Evolutionary conservation across 2,797 vertebrate genomes (phyloP), one percentile per base, ranked within the genome.

Genomic region (Enteromius mattozi): DNA sequence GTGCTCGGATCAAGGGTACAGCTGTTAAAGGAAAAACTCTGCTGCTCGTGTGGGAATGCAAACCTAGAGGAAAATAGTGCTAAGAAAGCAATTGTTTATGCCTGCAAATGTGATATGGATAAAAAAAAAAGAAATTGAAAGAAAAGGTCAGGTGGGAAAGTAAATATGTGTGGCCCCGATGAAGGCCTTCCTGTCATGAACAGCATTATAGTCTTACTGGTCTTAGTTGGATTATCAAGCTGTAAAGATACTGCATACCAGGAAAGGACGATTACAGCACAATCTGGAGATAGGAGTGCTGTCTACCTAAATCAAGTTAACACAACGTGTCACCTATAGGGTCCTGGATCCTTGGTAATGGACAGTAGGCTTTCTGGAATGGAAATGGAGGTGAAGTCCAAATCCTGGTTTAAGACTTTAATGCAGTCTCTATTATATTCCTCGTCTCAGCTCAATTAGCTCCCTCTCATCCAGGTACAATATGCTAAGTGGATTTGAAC

Each of bases 181-280:
- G 54, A 12, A 77, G 35, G 33, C 14, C 49, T 70, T 80, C 13
- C 66, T 56, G 61, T 78, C 8, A 68, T 10, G 12, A 27, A 47
- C 61, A 68, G 72, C 27, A 78, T 84, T 84, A 84, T 59, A 37
- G 82, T 70, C 82, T 78, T 61, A 84, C 6, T 61, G n/a, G 51
- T 70, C 6, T 84, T 71, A 71, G 27, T 12, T 61, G 49, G 83
- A 71, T 78, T 79, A 71, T 40, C 68, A 79, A 47, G 37, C 51
- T n/a, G 13, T 59, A 37, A 33, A 84, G 40, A 71, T 16, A 51
- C 19, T 27, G 54, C 35, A 45, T 70, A 70, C 76, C 10, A 51
- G 27, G 83, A 61, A 45, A n/a, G 51, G 66, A 51, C n/a, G 35
- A 6, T 81, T 70, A 81, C 1, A 3, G 35, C 9, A 9, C 49